Base-by-base conservation (phyloP, 2,113 vertebrate species). In the Galeopterus variegatus region DNA sequence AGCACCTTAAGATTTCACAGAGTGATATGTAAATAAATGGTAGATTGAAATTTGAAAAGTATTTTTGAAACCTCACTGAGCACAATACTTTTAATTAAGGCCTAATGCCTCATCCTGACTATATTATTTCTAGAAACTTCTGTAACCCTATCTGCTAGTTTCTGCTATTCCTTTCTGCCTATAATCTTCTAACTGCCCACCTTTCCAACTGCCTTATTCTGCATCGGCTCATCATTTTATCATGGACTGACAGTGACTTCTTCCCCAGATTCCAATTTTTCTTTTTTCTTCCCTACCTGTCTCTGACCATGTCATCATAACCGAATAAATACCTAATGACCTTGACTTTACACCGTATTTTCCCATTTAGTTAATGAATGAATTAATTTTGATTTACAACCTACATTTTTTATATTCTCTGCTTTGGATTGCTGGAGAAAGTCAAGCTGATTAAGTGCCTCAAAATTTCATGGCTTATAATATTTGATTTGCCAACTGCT, bases 1-100 rank as follows among this genome's bases (percentile, higher is more conserved):
- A 88, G 65, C 90, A 97, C 79, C 50, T 91, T 82, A 81, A 45
- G 31, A 36, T 97, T 95, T 98, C 93, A 94, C 1, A 95, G 31
- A 60, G 48, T 97, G 85, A 56, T 89, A 64, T 79, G 45, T 77
- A 98, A 52, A 96, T 97, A 97, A 95, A 96, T 67, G 95, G 21
- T 81, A 90, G 92, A 95, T 73, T 50, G 31, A 94, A 93, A 73
- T 96, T 54, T 84, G 60, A 94, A 4, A 85, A 54, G 58, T 0
- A 73, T 83, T 73, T 83, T 91, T 75, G 6, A 96, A 96, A 96
- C 3, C 15, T 93, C 67, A 56, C 36, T 85, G 56, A 64, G 70
- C 19, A 54, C 4, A 31, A 36, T 94, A 76, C 33, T 93, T 97
- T 93, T 89, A 96, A 96, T 96, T 93, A 96, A 97, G 50, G 31